phyloP scores from a whole-genome alignment of 2,888 invertebrate genomes.

The Eubasilissa splendida region DNA sequence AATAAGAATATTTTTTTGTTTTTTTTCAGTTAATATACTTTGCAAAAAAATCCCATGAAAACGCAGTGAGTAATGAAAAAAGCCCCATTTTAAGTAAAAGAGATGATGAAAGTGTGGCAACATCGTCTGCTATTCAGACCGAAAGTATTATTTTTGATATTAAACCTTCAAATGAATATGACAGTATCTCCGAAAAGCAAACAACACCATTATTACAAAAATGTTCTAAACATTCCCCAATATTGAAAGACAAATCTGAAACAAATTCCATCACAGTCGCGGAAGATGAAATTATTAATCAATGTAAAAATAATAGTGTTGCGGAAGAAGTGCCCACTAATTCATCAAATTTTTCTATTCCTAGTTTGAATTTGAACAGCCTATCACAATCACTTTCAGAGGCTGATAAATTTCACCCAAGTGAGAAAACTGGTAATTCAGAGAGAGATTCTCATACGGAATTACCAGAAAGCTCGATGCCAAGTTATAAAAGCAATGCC shows the following conservation, averaged over 20 bases:
- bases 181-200: conserved; percentile 16
- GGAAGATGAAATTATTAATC: conserved; percentile 16
- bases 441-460: conserved; percentile 14
- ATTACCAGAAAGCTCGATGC: neutral
- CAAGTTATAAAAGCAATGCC: conserved; percentile 4
- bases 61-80: neutral
- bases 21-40: conserved; percentile 3
- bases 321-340: conserved; percentile 20
- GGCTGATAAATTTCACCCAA: neutral
- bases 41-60: conserved; percentile 6
- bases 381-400: conserved; percentile 31
- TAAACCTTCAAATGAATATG: neutral
- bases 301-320: conserved; percentile 6
- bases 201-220: neutral
- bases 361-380: conserved; percentile 57
- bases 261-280: neutral
- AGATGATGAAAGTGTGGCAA: conserved; percentile 8
- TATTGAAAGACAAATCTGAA: conserved; percentile 5
- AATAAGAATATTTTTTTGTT: neutral
- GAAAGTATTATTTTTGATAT: conserved; percentile 23
- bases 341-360: conserved; percentile 50
- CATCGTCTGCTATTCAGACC: conserved; percentile 6
- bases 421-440: conserved; percentile 16
- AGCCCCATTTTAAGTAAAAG: conserved; percentile 4
- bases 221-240: neutral